Evolutionary conservation across 2,797 vertebrate species (phyloP).

Genomic region (Rhinella marina): DNA sequence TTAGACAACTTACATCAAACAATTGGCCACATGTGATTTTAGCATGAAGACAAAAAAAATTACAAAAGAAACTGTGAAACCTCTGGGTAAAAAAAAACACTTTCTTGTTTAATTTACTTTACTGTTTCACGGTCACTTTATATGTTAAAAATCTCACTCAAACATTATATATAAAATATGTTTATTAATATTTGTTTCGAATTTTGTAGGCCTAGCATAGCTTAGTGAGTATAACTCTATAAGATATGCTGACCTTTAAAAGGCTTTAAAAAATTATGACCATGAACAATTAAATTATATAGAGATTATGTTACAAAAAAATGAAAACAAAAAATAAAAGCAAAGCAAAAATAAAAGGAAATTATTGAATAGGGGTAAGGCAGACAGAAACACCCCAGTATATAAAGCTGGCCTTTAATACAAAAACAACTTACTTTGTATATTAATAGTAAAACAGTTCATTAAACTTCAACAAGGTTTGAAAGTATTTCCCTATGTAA

Average conservation of each 20-base stretch:
- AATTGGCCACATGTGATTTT: conserved; percentile 99
- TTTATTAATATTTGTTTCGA: neutral
- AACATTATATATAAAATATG: conserved; percentile 43
- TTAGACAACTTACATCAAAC: conserved; percentile 99
- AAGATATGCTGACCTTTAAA: conserved; percentile 51
- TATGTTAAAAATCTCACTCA: conserved; percentile 42
- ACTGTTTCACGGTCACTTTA: conserved; percentile 67
- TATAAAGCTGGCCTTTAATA: conserved; percentile 15
- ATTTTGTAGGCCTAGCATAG: conserved; percentile 45
- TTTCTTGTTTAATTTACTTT: conserved; percentile 70
- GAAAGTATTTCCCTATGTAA: neutral
- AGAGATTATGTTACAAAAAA: conserved; percentile 34
- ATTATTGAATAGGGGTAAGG: conserved; percentile 25
- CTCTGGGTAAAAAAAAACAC: conserved; percentile 84
- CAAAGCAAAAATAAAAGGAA: conserved; percentile 38
- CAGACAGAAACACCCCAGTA: conserved; percentile 29
- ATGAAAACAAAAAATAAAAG: conserved; percentile 27
- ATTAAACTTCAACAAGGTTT: neutral
- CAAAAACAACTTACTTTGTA: neutral
- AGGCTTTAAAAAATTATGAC: conserved; percentile 41
- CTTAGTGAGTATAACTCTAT: conserved; percentile 45
- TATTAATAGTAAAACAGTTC: conserved; percentile 12
- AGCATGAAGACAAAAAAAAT: conserved; percentile 95
- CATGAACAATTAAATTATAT: conserved; percentile 49
- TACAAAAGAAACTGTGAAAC: conserved; percentile 96